Conservation (phyloP, 2,113 vertebrate species). For the Zosterops hypoxanthus region DNA sequence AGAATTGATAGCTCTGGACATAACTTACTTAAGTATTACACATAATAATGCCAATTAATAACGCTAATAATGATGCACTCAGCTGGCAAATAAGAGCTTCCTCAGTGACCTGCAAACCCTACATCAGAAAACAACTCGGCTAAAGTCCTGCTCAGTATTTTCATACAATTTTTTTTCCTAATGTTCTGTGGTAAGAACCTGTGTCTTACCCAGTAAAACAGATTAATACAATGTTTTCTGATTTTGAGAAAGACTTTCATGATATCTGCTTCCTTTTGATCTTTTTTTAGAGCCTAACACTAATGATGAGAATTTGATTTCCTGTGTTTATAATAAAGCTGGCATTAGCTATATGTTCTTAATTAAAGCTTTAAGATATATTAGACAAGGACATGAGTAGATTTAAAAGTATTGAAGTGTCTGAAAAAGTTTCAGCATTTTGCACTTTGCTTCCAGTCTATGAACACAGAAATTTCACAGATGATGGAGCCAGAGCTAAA, state of each 20-base stretch:
- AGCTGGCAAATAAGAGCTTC: not conserved
- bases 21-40: not conserved
- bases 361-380: not conserved
- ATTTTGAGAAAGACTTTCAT: not conserved
- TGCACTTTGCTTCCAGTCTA: not conserved
- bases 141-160: not conserved
- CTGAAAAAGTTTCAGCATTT: not conserved
- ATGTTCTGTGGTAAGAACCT: not conserved
- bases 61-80: not conserved
- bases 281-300: not conserved
- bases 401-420: not conserved
- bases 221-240: not conserved
- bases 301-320: not conserved
- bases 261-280: not conserved
- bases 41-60: slow-evolving; percentile 7
- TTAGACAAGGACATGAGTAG: not conserved
- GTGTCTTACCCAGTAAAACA: not conserved
- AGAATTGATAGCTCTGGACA: not conserved
- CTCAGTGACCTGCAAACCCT: not conserved
- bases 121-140: not conserved
- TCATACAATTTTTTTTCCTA: not conserved
- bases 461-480: not conserved
- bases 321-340: not conserved
- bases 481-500: not conserved
- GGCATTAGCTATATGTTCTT: not conserved